Evolutionary conservation across 2,113 vertebrate genomes (phyloP).

Genomic region (Rhynchopsitta pachyrhyncha): DNA sequence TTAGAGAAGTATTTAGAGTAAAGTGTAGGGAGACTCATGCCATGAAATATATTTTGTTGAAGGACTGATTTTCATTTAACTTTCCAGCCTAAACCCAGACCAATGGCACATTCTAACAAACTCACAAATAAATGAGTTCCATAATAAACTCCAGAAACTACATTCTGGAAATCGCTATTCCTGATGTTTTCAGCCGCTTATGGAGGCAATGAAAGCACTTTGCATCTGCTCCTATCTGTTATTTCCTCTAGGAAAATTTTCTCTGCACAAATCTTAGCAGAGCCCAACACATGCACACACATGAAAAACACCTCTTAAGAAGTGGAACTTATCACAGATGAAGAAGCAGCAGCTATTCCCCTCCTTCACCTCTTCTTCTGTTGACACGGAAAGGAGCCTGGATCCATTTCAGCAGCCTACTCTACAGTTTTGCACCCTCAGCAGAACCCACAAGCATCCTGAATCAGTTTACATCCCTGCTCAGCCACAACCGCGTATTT

Average conservation of each 20-base stretch:
- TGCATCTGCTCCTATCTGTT: neutral
- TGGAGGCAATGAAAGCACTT: neutral
- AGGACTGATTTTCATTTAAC: neutral
- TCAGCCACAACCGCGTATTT: neutral
- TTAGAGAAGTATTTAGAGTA: neutral
- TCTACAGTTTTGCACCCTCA: neutral
- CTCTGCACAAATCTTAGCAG: neutral
- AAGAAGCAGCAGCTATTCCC: neutral
- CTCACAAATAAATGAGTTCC: neutral
- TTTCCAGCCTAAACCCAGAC: neutral
- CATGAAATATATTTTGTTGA: neutral
- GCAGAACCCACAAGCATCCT: neutral
- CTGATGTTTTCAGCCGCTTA: neutral
- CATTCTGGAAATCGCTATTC: neutral
- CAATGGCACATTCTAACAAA: neutral
- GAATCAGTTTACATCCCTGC: neutral
- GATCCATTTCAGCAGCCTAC: neutral
- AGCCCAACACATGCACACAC: accelerated
- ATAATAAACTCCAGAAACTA: neutral
- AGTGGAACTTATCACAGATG: neutral
- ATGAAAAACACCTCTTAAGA: neutral
- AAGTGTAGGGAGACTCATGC: neutral
- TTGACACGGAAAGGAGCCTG: neutral
- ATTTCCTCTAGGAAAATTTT: neutral
- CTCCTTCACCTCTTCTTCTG: neutral